Conservation (phyloP, 2,888 invertebrate species). For the Hirtodrosophila histrioides region DNA sequence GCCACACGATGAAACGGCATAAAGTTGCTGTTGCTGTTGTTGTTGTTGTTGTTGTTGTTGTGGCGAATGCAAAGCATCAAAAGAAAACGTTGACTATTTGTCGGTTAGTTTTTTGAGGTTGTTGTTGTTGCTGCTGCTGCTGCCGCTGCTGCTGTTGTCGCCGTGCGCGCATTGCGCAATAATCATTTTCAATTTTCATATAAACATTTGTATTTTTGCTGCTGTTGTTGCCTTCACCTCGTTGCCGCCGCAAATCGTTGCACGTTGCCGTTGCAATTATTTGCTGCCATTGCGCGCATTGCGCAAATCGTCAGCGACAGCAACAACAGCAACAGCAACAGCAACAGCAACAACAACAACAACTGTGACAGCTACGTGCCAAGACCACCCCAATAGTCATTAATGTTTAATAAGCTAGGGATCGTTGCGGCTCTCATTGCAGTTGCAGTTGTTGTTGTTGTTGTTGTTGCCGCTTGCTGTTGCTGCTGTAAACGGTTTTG, state of each 20-base stretch:
- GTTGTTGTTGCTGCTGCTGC: conserved; percentile 28
- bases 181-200: conserved; percentile 77
- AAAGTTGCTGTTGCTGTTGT: conserved; percentile 41
- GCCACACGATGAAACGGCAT: conserved; percentile 64
- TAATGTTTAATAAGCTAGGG: conserved; percentile 69
- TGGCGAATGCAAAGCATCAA: conserved; percentile 73
- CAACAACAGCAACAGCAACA: conserved; percentile 27
- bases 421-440: conserved; percentile 31
- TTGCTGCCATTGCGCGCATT: conserved; percentile 67
- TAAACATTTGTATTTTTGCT: conserved; percentile 57
- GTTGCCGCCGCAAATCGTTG: conserved; percentile 77
- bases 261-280: conserved; percentile 76
- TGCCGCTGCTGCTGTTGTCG: conserved; percentile 55
- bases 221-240: conserved; percentile 72
- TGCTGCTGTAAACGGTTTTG: conserved; percentile 44
- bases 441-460: conserved; percentile 7
- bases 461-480: conserved; percentile 22
- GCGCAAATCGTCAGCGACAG: conserved; percentile 62
- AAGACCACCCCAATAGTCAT: conserved; percentile 71
- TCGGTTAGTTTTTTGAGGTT: conserved; percentile 48
- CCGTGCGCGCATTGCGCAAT: conserved; percentile 62
- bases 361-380: conserved; percentile 57
- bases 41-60: conserved; percentile 50
- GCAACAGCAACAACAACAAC: conserved; percentile 16
- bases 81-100: conserved; percentile 66